Percentiles rank a stretch among this genome's conserved stretches.
phyloP scores from a whole-genome alignment of 1,140 invertebrate species.

The Batillaria attramentaria region DNA sequence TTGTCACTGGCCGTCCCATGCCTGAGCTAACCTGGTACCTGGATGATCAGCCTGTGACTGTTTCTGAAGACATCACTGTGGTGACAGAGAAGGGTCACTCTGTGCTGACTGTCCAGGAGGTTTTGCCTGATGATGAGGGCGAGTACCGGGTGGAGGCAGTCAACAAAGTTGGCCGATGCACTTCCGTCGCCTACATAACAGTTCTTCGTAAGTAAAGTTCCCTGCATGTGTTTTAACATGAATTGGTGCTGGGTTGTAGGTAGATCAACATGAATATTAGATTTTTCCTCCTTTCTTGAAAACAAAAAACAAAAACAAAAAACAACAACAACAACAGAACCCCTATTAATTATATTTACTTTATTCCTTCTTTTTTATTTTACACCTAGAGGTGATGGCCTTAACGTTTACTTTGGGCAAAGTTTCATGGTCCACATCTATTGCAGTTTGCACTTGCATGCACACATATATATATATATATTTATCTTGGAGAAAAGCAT shows the following conservation, averaged over 20 bases:
- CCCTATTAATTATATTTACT: not conserved
- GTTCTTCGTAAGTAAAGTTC: conserved; percentile 63
- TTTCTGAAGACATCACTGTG: conserved; percentile 63
- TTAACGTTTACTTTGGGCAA: too few relatives aligned
- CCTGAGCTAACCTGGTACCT: conserved; percentile 66
- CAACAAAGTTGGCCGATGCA: conserved; percentile 66
- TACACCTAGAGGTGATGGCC: too few relatives aligned
- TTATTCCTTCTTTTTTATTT: not conserved
- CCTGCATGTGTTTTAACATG: conserved; percentile 1
- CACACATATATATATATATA: too few relatives aligned
- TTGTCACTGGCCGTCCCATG: conserved; percentile 57
- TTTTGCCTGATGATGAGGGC: conserved; percentile 68
- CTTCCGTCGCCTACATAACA: conserved; percentile 64
- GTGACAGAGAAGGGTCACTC: conserved; percentile 56
- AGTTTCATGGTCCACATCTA: too few relatives aligned
- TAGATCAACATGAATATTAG: too few relatives aligned
- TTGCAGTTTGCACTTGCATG: too few relatives aligned
- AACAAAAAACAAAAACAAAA: too few relatives aligned
- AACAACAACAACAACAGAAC: too few relatives aligned
- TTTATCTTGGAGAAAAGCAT: too few relatives aligned
- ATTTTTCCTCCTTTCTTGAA: too few relatives aligned
- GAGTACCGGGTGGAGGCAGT: conserved; percentile 66
- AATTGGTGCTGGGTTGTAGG: not conserved
- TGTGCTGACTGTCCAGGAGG: conserved; percentile 62
- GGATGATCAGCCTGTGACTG: conserved; percentile 63